Evolutionary conservation across 2,888 invertebrate genomes (phyloP), one percentile per base, ranked within the genome.

Genomic region (Tenthredo distinguenda): DNA sequence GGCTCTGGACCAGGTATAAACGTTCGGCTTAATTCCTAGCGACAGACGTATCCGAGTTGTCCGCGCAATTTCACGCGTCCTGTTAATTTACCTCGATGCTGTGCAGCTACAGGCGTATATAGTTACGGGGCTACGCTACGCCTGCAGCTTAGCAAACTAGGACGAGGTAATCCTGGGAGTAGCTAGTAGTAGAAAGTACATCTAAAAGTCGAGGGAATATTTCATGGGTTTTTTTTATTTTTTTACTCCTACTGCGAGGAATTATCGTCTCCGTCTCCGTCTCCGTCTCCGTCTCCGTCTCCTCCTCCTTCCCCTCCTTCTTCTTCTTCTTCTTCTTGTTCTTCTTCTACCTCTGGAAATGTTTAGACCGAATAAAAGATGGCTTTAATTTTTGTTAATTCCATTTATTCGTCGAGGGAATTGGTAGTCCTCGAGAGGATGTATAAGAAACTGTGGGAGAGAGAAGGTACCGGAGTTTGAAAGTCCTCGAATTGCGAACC

Each of bases 381-480:
- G 71, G 37, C 37, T 71, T 71, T 71, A 71, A 71, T 71, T 71
- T 71, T 62, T 62, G 26, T 18, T 37, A 71, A 71, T 71, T 71
- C 37, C 71, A 71, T 37, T 71, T 37, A 62, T 62, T 62, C 26
- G 26, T 12, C 10, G 6, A 18, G 31, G 68, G 34, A 34, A 68
- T 68, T 34, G 68, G 34, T 31, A 34, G 18, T 68, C 68, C 55
- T 55, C 55, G 3, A 15, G 40, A 40, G 40, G 72, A 43, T 74
- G 4, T 55, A n/a, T 55, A 55, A 6, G 10, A 26, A 18, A 26
- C 6, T 18, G 15, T 2, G 12, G n/a, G 40, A 3, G 4, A 74
- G 43, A 74, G 15, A 43, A 31, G 21, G 10, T 21, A 26, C 10
- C 9, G 21, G 3, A 31, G 68, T 62, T 62, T 62, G 12, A 31